phyloP scores from a whole-genome alignment of 1,140 invertebrate genomes.

The Drosophila sp. region DNA sequence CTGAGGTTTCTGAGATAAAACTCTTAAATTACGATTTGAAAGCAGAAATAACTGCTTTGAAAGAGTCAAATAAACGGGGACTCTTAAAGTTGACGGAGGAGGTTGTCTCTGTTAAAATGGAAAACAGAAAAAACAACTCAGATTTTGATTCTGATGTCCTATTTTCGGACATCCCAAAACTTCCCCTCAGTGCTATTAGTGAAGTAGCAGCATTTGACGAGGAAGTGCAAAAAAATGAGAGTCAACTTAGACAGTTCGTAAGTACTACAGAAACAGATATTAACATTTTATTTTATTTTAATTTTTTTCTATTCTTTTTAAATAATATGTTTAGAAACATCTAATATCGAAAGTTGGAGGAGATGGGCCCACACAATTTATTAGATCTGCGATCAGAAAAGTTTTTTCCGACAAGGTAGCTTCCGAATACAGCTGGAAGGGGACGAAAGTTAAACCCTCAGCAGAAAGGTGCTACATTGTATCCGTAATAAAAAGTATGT shows the following conservation, averaged over 20 bases:
- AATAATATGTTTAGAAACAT: too few species aligned
- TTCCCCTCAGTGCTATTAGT: constrained; percentile 17
- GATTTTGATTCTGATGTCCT: background rate
- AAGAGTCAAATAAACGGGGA: constrained; percentile 2
- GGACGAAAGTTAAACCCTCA: constrained; percentile 9
- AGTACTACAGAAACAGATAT: constrained; percentile 10
- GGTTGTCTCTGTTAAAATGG: constrained; percentile 15
- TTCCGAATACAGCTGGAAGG: constrained; percentile 14
- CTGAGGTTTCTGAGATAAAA: constrained; percentile 10
- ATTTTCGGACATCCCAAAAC: constrained; percentile 9
- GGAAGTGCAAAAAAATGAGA: constrained; percentile 17
- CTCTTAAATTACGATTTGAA: constrained; percentile 2
- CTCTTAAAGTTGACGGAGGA: constrained; percentile 19
- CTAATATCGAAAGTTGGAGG: background rate
- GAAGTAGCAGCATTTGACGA: constrained; percentile 17
- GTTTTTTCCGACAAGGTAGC: constrained; percentile 7
- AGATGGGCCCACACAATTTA: constrained; percentile 2
- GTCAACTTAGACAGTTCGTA: constrained; percentile 19
- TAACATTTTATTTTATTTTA: constrained; percentile 17
- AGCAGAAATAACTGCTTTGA: constrained; percentile 7
- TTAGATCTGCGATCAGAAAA: constrained; percentile 16
- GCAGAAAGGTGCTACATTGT: constrained; percentile 10
- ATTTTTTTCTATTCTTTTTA: background rate
- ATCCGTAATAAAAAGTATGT: background rate
- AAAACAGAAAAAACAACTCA: constrained; percentile 19